Conservation (phyloP, 92 coral and sea anemone genomes). For the Phenganax marumi region DNA sequence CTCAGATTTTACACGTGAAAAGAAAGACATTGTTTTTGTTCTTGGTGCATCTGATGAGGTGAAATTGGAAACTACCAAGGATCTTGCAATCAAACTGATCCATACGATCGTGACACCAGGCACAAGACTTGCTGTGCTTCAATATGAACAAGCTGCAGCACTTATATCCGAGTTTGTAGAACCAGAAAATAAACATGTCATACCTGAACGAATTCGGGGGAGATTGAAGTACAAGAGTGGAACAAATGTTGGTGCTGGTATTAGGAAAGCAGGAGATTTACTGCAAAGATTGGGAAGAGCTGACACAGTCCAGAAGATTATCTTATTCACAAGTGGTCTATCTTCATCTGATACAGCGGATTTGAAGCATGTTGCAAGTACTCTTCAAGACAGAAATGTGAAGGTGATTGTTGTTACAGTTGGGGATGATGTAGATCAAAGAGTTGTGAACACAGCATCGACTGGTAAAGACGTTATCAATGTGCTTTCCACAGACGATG, state of each 20-base stretch:
- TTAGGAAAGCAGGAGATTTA: conserved; percentile 21
- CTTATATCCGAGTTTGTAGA: conserved; percentile 1
- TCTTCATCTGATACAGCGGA: neutral
- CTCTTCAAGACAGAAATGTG: conserved; percentile 58
- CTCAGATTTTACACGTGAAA: neutral
- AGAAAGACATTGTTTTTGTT: conserved; percentile 23
- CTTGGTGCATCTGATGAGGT: conserved; percentile 67
- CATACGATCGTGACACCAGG: conserved; percentile 7
- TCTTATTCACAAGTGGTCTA: conserved; percentile 46
- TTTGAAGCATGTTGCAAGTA: conserved; percentile 20
- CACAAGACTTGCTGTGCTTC: conserved; percentile 23
- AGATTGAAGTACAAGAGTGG: conserved; percentile 14
- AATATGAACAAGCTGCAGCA: neutral
- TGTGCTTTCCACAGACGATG: conserved; percentile 46
- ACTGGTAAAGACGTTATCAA: conserved; percentile 60
- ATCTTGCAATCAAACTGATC: conserved; percentile 29
- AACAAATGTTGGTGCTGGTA: conserved; percentile 8
- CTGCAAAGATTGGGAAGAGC: conserved; percentile 27
- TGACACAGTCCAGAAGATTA: conserved; percentile 37
- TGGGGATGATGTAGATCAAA: conserved; percentile 53
- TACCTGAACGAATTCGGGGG: conserved; percentile 11
- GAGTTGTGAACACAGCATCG: conserved; percentile 54
- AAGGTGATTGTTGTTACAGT: conserved; percentile 72
- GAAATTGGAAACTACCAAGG: conserved; percentile 68
- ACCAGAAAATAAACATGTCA: conserved; percentile 3